Evolutionary conservation across 2,113 vertebrate genomes (phyloP).

Genomic region (Engystomops pustulosus): DNA sequence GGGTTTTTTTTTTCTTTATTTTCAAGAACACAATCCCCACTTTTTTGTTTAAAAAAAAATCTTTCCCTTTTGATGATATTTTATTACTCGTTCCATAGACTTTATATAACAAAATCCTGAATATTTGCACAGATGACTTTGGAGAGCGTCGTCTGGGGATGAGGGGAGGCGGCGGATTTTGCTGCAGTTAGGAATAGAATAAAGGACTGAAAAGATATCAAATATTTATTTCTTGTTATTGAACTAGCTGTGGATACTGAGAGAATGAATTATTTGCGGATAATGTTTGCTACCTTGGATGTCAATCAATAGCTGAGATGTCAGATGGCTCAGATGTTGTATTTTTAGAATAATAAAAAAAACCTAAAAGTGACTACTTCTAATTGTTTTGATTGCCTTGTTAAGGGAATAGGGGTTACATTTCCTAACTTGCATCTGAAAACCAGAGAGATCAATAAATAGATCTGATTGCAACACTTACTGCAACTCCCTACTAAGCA

Average conservation of each 20-base stretch:
- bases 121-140: background rate
- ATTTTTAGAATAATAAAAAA: no score
- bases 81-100: background rate
- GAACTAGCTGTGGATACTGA: background rate
- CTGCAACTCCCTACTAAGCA: no score
- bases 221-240: slow-evolving; percentile 25
- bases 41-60: background rate
- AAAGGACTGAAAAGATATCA: background rate
- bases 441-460: no score
- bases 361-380: no score
- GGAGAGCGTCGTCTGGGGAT: background rate
- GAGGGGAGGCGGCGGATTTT: background rate
- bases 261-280: background rate
- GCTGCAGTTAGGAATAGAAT: background rate
- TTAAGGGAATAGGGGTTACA: no score
- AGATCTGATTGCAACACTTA: no score
- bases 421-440: no score
- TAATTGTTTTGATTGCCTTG: no score
- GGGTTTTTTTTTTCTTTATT: background rate
- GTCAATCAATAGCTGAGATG: background rate
- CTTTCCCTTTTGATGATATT: background rate
- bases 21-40: background rate
- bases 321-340: no score
- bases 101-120: background rate
- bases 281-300: background rate